A percentile compares a stretch with the other conserved stretches of the same genome.
These are phyloP conservation scores for Neodiprion virginianus DNA, from an alignment of 1,140 invertebrate genomes.

Conservation along the genomic window DNA sequence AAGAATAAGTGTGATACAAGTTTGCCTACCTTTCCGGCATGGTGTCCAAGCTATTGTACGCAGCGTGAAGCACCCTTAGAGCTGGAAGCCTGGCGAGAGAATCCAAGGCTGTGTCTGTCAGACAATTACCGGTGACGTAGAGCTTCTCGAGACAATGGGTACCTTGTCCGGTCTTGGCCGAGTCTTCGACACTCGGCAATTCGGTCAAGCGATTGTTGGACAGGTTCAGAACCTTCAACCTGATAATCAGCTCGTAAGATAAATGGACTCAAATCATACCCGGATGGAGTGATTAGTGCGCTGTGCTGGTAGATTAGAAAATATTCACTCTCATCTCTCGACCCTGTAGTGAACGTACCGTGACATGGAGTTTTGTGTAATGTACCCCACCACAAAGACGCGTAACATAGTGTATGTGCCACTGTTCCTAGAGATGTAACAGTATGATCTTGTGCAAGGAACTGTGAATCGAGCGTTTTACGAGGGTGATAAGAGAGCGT, in stretches of 20 bases:
- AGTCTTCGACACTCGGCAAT: constrained; percentile 66
- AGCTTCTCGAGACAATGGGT: constrained; percentile 71
- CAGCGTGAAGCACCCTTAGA: constrained; percentile 75
- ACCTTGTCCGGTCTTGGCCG: constrained; percentile 34
- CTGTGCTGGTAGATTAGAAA: too few species aligned
- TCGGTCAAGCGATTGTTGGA: constrained; percentile 79
- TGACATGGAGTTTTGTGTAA: too few species aligned
- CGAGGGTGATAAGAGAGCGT: not conserved
- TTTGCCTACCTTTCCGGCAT: constrained; percentile 71
- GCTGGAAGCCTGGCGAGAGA: constrained; percentile 71
- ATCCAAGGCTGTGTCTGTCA: constrained; percentile 75
- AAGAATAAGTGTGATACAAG: too few species aligned
- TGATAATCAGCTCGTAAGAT: constrained; percentile 35
- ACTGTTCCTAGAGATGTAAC: too few species aligned
- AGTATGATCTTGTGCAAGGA: too few species aligned
- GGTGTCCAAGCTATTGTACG: constrained; percentile 78
- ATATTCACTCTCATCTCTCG: too few species aligned
- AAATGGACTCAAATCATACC: not conserved
- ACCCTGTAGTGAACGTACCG: too few species aligned
- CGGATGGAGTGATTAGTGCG: not conserved
- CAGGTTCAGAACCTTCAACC: constrained; percentile 76
- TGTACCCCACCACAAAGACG: too few species aligned
- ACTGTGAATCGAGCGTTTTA: not conserved
- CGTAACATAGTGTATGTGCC: too few species aligned
- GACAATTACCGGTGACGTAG: constrained; percentile 79